phyloP scores from a whole-genome alignment of 2,888 invertebrate species.

The Altica lythri region DNA sequence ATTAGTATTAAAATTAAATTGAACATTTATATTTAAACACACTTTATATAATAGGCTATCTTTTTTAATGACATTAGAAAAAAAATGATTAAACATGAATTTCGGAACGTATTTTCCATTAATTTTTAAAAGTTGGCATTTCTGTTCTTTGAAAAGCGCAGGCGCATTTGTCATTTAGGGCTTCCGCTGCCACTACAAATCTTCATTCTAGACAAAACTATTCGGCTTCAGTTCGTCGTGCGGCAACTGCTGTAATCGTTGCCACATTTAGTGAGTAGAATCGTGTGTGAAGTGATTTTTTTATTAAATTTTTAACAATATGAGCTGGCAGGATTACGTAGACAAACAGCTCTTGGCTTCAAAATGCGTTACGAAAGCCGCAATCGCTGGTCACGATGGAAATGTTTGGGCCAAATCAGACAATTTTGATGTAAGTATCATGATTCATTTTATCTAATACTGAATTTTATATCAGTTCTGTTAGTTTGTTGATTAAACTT shows the following conservation, averaged over 20 bases:
- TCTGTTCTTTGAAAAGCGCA: conserved; percentile 37
- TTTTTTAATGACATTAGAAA: too few species aligned
- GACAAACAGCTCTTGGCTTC: conserved; percentile 96
- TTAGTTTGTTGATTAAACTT: too few species aligned
- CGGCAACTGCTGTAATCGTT: conserved; percentile 48
- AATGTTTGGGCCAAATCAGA: conserved; percentile 94
- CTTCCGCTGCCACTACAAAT: conserved; percentile 48
- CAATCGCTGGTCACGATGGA: conserved; percentile 94
- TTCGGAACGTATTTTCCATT: neutral
- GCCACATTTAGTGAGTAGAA: conserved; percentile 49
- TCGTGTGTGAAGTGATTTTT: conserved; percentile 54
- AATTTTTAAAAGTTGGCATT: conserved; percentile 27
- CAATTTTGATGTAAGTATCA: conserved; percentile 85
- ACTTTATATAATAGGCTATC: too few species aligned
- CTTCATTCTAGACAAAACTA: conserved; percentile 43
- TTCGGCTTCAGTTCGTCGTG: conserved; percentile 51
- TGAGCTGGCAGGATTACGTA: conserved; percentile 99
- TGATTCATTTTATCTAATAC: too few species aligned
- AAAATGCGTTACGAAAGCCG: conserved; percentile 92
- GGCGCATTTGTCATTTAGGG: conserved; percentile 47
- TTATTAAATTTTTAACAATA: conserved; percentile 60
- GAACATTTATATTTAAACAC: too few species aligned
- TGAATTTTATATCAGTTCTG: too few species aligned
- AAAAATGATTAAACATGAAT: too few species aligned
- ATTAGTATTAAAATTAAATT: too few species aligned